Evolutionary conservation across 2,797 vertebrate genomes (phyloP).

Genomic region (Helarctos malayanus): DNA sequence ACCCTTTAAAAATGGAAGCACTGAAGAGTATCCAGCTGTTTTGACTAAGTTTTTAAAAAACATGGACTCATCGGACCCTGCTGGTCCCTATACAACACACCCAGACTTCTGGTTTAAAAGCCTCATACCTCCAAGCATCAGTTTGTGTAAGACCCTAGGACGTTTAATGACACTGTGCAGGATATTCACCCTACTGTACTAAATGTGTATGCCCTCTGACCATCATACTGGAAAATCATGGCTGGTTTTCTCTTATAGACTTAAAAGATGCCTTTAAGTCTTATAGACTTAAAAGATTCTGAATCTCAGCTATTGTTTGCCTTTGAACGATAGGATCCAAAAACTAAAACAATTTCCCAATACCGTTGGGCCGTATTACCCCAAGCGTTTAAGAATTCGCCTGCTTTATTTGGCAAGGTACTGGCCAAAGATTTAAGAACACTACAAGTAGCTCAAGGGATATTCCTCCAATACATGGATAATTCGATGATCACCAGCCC

Average conservation of each 20-base stretch:
- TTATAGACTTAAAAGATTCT: background rate
- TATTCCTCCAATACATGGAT: background rate
- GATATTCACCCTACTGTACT: background rate
- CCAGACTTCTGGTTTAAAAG: background rate
- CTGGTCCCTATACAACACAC: background rate
- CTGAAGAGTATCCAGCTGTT: background rate
- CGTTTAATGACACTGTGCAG: background rate
- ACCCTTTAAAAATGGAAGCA: background rate
- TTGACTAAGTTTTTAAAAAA: background rate
- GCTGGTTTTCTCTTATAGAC: background rate
- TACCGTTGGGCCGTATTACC: background rate
- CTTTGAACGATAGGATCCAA: background rate
- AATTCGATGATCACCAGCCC: background rate
- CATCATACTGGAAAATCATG: background rate
- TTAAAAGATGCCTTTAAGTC: background rate
- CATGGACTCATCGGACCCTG: background rate
- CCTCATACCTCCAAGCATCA: background rate
- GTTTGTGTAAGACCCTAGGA: background rate
- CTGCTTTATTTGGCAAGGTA: background rate
- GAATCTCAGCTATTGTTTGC: background rate
- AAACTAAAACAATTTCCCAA: background rate
- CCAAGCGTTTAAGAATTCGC: background rate
- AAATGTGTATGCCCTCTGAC: background rate
- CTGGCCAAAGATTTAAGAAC: background rate
- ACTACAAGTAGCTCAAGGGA: background rate